Evolutionary conservation across 2,797 vertebrate species (phyloP).

Genomic region (Myiothlypis coronata): DNA sequence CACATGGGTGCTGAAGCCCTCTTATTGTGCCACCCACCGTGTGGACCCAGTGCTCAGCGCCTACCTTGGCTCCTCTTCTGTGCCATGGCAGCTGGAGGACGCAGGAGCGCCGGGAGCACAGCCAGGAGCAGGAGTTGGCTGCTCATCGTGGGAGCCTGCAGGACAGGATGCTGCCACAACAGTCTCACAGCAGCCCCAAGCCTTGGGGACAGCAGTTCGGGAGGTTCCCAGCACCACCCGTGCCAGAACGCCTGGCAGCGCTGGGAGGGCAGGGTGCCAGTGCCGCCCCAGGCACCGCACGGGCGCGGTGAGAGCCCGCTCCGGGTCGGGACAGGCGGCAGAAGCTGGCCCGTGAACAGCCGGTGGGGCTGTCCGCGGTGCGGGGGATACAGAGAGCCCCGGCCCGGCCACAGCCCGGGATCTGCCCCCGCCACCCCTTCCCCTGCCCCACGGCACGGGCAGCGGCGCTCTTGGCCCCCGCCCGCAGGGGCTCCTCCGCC

Average conservation of each 20-base stretch:
- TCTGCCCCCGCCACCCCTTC: background rate
- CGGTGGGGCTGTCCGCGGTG: background rate
- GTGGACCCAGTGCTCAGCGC: background rate
- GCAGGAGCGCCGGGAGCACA: background rate
- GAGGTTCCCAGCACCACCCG: background rate
- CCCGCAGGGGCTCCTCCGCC: background rate
- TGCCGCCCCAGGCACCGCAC: background rate
- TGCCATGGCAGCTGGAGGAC: background rate
- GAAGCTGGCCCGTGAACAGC: background rate
- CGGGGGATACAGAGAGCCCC: background rate
- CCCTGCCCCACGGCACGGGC: background rate
- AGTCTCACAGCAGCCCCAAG: fast-evolving
- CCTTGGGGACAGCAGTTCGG: background rate
- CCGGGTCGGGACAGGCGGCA: background rate
- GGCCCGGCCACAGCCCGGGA: background rate
- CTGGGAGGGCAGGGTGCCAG: background rate
- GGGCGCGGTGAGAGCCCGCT: fast-evolving
- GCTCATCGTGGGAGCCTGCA: conserved; percentile 60
- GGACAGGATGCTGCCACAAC: background rate
- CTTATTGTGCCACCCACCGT: fast-evolving
- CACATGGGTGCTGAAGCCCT: background rate
- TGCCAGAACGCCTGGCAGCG: background rate
- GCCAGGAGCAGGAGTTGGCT: conserved; percentile 32
- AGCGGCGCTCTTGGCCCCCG: background rate
- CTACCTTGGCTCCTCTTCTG: conserved; percentile 66